Percentiles rank a stretch among this genome's conserved stretches.
Conservation (phyloP, 1,140 invertebrate species). For the Sinella curviseta region DNA sequence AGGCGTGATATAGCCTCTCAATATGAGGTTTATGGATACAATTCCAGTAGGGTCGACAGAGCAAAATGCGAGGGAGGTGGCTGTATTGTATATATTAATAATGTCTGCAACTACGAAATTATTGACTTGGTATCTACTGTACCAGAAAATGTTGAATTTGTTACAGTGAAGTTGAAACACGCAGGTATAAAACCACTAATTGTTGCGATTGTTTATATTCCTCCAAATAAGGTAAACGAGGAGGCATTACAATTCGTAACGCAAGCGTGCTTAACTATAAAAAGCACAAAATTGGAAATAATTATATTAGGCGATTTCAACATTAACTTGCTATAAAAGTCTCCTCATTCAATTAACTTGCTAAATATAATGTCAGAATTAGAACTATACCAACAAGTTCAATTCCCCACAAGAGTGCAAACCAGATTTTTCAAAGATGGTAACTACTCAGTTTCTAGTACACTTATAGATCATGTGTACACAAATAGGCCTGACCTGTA, state of each 20-base stretch:
- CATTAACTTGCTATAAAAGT: not conserved
- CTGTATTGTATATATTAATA: not conserved
- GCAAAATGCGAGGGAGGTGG: not conserved
- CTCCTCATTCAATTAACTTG: not conserved
- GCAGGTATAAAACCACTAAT: not conserved
- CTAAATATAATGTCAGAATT: not conserved
- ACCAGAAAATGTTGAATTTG: not conserved
- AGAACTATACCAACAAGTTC: not conserved
- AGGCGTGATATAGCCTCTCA: not conserved
- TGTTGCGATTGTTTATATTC: not conserved
- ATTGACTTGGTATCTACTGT: not conserved
- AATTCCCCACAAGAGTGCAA: not conserved
- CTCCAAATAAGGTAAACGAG: not conserved
- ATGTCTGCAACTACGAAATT: not conserved
- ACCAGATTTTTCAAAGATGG: not conserved
- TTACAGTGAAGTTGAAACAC: not conserved
- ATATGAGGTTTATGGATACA: not conserved
- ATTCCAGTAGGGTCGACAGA: not conserved
- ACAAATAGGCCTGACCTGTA: not conserved
- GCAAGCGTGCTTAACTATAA: not conserved
- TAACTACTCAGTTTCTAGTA: not conserved
- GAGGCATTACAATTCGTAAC: not conserved
- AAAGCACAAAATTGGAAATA: not conserved
- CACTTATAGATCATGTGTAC: not conserved
- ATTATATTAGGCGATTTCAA: not conserved